Conservation (phyloP, 1,140 invertebrate species). For the Anadara kagoshimensis region DNA sequence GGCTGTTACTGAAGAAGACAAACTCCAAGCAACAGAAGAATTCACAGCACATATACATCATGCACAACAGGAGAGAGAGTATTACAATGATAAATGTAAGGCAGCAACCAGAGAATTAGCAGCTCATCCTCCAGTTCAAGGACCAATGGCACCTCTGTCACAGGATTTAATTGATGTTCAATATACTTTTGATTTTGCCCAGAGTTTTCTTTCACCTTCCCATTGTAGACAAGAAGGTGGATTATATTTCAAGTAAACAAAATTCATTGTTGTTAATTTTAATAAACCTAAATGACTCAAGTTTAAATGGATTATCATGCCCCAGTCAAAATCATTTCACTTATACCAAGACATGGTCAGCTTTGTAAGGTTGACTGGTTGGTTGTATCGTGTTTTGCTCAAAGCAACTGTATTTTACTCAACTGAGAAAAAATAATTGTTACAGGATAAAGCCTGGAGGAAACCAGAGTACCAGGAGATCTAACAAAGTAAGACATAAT, state of each 20-base stretch:
- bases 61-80: constrained; percentile 2
- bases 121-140: neutral
- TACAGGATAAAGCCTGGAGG: too few relatives aligned
- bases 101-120: neutral
- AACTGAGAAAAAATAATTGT: too few relatives aligned
- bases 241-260: constrained; percentile 2
- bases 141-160: neutral
- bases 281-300: too few relatives aligned
- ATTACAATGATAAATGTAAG: neutral
- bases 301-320: neutral
- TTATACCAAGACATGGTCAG: neutral
- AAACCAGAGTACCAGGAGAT: too few relatives aligned
- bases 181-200: constrained; percentile 14
- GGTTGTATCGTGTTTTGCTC: neutral
- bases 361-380: neutral
- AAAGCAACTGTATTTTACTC: neutral
- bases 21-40: neutral
- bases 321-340: neutral
- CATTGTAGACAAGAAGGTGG: constrained; percentile 11
- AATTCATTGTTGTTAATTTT: too few relatives aligned
- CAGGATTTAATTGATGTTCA: neutral
- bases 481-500: too few relatives aligned
- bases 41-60: neutral
- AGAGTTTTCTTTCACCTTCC: constrained; percentile 7
- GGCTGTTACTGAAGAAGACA: constrained; percentile 4